Percentiles rank a stretch among this genome's conserved stretches.
phyloP scores from a whole-genome alignment of 2,797 vertebrate genomes.

The Acrocephalus scirpaceus region DNA sequence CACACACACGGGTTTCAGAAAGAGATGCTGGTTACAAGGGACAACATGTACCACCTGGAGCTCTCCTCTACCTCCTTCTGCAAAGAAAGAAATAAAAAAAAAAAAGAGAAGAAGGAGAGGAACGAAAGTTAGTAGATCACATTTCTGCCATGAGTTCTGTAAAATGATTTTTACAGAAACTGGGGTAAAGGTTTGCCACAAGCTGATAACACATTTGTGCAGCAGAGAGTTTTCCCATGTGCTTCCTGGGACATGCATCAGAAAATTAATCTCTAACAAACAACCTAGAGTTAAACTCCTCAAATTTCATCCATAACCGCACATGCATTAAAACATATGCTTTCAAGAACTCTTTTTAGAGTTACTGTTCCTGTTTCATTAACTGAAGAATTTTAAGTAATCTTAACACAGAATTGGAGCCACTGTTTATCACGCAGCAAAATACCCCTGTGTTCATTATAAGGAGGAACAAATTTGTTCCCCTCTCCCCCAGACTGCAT shows the following conservation, averaged over 20 bases:
- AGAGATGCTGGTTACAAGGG: slow-evolving; percentile 40
- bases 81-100: slow-evolving; percentile 58
- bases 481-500: neutral
- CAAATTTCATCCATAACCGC: neutral
- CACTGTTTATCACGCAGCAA: neutral
- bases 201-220: neutral
- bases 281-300: neutral
- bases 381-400: neutral
- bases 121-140: slow-evolving; percentile 53
- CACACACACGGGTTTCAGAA: slow-evolving; percentile 33
- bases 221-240: neutral
- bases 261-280: neutral
- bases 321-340: neutral
- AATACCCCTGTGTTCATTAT: neutral
- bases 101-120: slow-evolving; percentile 48
- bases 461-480: neutral
- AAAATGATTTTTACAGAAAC: neutral
- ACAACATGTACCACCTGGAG: slow-evolving; percentile 85
- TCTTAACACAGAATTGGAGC: neutral
- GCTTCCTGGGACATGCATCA: neutral
- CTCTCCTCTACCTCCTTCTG: slow-evolving; percentile 89
- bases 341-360: neutral
- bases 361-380: neutral
- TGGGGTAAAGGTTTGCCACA: neutral
- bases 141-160: neutral